Evolutionary conservation across 2,888 invertebrate genomes (phyloP).

Genomic region (Hesperia comma): DNA sequence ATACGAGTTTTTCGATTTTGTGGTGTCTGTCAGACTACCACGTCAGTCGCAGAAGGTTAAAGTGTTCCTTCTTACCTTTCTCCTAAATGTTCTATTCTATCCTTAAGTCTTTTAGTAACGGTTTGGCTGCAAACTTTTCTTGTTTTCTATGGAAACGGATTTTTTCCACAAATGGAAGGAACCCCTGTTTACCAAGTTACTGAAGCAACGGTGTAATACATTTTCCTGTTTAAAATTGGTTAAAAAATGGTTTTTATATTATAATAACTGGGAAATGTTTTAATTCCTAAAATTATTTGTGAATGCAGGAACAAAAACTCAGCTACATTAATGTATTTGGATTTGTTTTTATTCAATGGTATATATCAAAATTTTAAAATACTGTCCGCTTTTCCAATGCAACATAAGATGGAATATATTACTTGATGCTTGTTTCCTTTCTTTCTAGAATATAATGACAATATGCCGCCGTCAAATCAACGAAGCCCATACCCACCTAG

Average conservation of each 20-base stretch:
- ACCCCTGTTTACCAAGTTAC: background rate
- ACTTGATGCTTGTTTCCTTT: slow-evolving; percentile 39
- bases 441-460: slow-evolving; percentile 92
- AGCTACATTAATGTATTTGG: too few species aligned
- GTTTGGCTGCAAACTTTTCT: background rate
- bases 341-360: too few species aligned
- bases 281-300: too few species aligned
- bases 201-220: background rate
- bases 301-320: too few species aligned
- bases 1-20: too few species aligned
- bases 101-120: background rate
- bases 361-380: background rate
- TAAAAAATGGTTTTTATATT: too few species aligned
- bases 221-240: background rate
- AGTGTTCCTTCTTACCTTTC: slow-evolving; percentile 16
- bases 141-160: background rate
- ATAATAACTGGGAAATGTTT: too few species aligned
- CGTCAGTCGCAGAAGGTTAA: too few species aligned
- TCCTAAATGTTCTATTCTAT: slow-evolving; percentile 9
- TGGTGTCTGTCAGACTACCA: too few species aligned
- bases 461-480: slow-evolving; percentile 92
- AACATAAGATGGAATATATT: slow-evolving; percentile 10
- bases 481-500: slow-evolving; percentile 93
- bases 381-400: background rate
- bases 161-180: too few species aligned